Conservation (phyloP, 2,888 invertebrate species). For the Andrena minutula region DNA sequence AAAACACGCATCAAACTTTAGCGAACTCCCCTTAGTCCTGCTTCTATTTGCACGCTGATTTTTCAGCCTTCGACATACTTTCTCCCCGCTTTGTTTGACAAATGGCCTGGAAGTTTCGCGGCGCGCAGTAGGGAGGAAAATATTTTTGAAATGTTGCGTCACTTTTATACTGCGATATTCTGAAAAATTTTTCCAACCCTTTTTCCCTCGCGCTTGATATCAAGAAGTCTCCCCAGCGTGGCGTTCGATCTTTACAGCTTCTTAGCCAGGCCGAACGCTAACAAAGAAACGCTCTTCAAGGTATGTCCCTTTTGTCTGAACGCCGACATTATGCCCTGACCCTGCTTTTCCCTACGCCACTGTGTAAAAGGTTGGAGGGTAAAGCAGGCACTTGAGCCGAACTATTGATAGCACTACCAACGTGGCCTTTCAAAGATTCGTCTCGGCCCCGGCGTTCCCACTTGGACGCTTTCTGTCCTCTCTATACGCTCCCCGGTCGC, state of each 20-base stretch:
- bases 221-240: conserved; percentile 28
- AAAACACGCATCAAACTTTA: not conserved
- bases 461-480: conserved; percentile 36
- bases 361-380: conserved; percentile 67
- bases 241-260: conserved; percentile 22
- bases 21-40: not conserved
- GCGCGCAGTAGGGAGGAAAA: not conserved
- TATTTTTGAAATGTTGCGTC: no score
- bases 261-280: not conserved
- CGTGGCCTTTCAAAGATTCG: conserved; percentile 75
- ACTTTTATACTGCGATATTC: no score
- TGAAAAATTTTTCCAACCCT: not conserved
- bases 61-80: not conserved
- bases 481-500: not conserved
- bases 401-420: conserved; percentile 76
- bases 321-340: conserved; percentile 62
- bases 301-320: conserved; percentile 50
- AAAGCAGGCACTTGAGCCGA: conserved; percentile 69
- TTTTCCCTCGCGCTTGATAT: conserved; percentile 11
- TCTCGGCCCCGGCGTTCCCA: conserved; percentile 57
- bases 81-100: conserved; percentile 2
- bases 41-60: conserved; percentile 1
- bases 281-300: conserved; percentile 43
- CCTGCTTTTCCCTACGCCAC: conserved; percentile 59
- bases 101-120: not conserved